Base-by-base conservation (phyloP, 2,888 invertebrate species). In the Pherbina coryleti region DNA sequence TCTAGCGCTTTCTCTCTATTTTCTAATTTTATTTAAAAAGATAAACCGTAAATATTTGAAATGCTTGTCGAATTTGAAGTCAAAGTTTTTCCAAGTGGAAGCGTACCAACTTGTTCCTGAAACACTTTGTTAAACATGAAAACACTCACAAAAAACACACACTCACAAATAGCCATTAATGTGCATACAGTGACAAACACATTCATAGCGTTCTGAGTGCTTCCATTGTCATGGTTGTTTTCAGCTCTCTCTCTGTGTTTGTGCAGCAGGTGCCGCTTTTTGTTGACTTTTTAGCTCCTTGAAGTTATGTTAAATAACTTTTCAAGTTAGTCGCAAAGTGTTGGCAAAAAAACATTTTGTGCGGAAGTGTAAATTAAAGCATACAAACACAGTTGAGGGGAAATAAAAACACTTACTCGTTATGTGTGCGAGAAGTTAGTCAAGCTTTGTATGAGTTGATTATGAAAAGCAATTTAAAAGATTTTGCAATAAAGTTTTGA, bases 11-110 rank as follows among this genome's bases (percentile, higher is more conserved):
- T 60, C 17, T 17, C 49, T 51, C 25, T 69, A n/a, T 34, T 60
- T 73, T 62, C 62, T 62, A 73, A 73, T 73, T 73, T 73, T 62
- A 49, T 73, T 73, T 62, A 62, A 62, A 72, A 60, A 72, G 72
- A 72, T 72, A 60, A 72, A 57, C 44, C 28, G 17, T 51, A 11
- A 69, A 72, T 72, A 72, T 72, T 72, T 72, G 34, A 57, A 44
- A 17, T 60, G 22, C 44, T 73, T 73, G 62, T 62, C 73, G 72
- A 72, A 72, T 19, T 57, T 34, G 44, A 57, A 72, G 72, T 57
- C 44, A 19, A 72, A 72, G 60, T 72, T 72, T 72, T 51, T 37
- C 72, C 14, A 34, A 37, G 11, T 37, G 72, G 25, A 57, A 22
- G 19, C 51, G 71, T 19, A 9, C 34, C 71, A 53, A 71, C 44